Evolutionary conservation across 2,113 vertebrate genomes (phyloP).

Genomic region (Empidonax traillii): DNA sequence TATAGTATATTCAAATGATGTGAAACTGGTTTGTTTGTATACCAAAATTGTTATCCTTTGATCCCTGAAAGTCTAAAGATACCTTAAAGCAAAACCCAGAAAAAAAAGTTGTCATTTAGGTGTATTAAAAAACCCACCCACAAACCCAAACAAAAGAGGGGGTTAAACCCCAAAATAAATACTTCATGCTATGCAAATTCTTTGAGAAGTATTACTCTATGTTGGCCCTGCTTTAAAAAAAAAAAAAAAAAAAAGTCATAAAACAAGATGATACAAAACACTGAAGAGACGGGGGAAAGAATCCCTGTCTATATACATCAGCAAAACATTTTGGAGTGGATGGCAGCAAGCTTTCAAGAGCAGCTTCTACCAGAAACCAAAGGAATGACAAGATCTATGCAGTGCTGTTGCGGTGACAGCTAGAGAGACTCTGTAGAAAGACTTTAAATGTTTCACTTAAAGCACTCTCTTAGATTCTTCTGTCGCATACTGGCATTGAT

Average conservation of each 20-base stretch:
- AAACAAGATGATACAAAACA: neutral
- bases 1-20: neutral
- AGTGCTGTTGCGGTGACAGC: neutral
- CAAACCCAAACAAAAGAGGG: rapidly evolving
- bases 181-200: neutral
- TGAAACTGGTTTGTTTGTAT: neutral
- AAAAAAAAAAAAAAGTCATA: neutral
- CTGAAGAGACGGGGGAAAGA: neutral
- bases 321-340: neutral
- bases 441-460: neutral
- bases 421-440: neutral
- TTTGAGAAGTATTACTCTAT: neutral
- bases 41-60: neutral
- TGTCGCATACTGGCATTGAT: neutral
- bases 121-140: neutral
- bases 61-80: neutral
- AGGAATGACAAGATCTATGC: neutral
- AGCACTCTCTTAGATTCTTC: neutral
- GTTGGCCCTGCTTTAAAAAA: neutral
- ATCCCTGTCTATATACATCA: neutral
- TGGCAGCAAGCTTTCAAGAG: neutral
- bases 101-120: neutral
- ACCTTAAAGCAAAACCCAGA: neutral
- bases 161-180: neutral
- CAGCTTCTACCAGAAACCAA: neutral